Conservation (phyloP, 2,113 vertebrate genomes). For the Microcebus jonahi region DNA sequence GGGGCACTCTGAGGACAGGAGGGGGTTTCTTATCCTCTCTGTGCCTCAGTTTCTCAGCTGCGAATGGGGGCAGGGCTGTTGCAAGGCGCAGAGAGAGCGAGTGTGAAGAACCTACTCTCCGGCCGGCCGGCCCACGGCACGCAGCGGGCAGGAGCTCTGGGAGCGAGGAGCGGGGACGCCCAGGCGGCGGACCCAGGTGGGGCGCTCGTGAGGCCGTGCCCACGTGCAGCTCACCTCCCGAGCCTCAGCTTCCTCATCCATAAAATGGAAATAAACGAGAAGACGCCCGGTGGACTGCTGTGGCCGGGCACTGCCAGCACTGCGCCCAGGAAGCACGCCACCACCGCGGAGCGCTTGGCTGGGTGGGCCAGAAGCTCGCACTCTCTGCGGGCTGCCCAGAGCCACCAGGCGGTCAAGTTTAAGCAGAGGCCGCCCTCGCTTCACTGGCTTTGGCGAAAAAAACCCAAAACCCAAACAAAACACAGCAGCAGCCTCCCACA, state of each 20-base stretch:
- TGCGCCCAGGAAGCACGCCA: not conserved
- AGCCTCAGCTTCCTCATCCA: rapidly evolving
- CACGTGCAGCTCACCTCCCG: rapidly evolving
- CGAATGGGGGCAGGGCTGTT: not conserved
- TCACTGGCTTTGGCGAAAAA: not conserved
- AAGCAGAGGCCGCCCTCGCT: not conserved
- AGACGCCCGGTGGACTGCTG: rapidly evolving
- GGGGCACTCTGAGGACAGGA: not conserved
- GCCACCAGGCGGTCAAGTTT: not conserved
- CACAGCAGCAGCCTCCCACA: not conserved
- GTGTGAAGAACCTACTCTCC: rapidly evolving
- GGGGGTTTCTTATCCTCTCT: not conserved
- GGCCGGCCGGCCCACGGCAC: rapidly evolving
- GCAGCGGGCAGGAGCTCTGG: not conserved
- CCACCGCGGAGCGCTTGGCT: rapidly evolving
- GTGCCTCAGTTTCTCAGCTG: not conserved
- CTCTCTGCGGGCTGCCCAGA: not conserved
- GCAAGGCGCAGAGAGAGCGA: not conserved
- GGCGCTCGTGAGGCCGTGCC: rapidly evolving
- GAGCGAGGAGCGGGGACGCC: rapidly evolving
- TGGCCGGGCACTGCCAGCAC: rapidly evolving
- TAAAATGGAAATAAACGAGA: rapidly evolving
- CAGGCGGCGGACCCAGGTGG: not conserved
- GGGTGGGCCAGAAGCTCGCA: not conserved
- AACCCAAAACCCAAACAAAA: not conserved